Conservation (phyloP, 2,888 invertebrate genomes). For the Acrobasis consociella region DNA sequence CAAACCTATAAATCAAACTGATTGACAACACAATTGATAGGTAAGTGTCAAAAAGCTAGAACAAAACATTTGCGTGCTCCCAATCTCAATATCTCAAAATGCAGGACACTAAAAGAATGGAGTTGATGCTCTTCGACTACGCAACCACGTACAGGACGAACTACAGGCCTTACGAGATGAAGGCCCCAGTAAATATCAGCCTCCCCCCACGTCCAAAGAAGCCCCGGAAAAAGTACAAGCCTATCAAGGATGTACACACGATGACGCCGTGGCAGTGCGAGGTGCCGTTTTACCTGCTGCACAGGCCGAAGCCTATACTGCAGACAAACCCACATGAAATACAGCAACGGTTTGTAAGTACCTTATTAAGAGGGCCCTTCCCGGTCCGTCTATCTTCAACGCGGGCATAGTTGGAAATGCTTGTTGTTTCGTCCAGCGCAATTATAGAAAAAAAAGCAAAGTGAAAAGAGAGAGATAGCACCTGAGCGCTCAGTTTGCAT, state of each 20-base stretch:
- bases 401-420: no score
- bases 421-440: no score
- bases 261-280: slow-evolving; percentile 43
- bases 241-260: slow-evolving; percentile 51
- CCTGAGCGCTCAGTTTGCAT: no score
- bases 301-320: slow-evolving; percentile 43
- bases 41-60: no score
- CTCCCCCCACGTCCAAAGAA: slow-evolving; percentile 39
- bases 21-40: no score
- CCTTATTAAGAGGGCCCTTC: no score
- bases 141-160: slow-evolving; percentile 40
- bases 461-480: no score
- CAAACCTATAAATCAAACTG: no score
- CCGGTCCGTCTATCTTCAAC: no score
- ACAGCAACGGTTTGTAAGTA: slow-evolving; percentile 17
- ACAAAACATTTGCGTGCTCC: no score
- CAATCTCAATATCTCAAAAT: slow-evolving; percentile 4
- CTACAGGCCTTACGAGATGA: slow-evolving; percentile 30
- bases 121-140: slow-evolving; percentile 51
- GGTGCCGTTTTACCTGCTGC: slow-evolving; percentile 50
- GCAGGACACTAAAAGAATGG: slow-evolving; percentile 29
- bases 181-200: slow-evolving; percentile 33
- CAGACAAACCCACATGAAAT: slow-evolving; percentile 44
- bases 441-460: no score
- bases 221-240: neutral